Evolutionary conservation across 2,888 invertebrate species (phyloP).

Genomic region (Apotomis betuletana): DNA sequence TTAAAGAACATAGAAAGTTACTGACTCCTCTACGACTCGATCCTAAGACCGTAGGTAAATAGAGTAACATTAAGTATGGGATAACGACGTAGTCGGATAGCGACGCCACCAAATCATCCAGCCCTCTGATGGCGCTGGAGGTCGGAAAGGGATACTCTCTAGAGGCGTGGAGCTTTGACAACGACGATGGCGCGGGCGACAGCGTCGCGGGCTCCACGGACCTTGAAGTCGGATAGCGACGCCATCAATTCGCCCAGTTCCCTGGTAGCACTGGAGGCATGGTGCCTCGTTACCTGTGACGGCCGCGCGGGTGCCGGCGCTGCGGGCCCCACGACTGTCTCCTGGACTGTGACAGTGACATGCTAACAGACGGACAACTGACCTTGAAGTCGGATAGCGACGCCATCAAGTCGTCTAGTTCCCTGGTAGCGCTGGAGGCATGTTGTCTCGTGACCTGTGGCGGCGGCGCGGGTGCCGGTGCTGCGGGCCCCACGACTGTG

Average conservation of each 20-base stretch:
- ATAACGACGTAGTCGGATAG: no score
- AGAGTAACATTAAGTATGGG: no score
- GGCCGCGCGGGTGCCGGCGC: conserved; percentile 56
- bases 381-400: conserved; percentile 98
- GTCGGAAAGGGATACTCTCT: conserved; percentile 62
- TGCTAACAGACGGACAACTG: conserved; percentile 59
- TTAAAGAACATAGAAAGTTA: no score
- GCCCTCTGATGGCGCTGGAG: no score
- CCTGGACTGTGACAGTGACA: conserved; percentile 82
- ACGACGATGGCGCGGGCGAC: conserved; percentile 50
- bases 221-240: conserved; percentile 97
- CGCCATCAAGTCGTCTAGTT: conserved; percentile 98
- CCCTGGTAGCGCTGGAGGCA: conserved; percentile 96
- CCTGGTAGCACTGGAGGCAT: conserved; percentile 94
- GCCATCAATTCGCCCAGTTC: conserved; percentile 98
- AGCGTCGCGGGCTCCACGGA: conserved; percentile 79
- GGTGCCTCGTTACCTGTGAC: conserved; percentile 59
- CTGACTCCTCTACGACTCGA: no score
- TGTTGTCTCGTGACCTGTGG: conserved; percentile 62
- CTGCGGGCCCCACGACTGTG: conserved; percentile 80
- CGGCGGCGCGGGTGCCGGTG: conserved; percentile 54
- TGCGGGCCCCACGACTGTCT: conserved; percentile 81
- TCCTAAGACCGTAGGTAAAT: no score
- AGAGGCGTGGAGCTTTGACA: conserved; percentile 85
- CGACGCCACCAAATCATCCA: no score